Base-by-base conservation (phyloP, 2,113 vertebrate species). In the Nothoprocta perdicaria region DNA sequence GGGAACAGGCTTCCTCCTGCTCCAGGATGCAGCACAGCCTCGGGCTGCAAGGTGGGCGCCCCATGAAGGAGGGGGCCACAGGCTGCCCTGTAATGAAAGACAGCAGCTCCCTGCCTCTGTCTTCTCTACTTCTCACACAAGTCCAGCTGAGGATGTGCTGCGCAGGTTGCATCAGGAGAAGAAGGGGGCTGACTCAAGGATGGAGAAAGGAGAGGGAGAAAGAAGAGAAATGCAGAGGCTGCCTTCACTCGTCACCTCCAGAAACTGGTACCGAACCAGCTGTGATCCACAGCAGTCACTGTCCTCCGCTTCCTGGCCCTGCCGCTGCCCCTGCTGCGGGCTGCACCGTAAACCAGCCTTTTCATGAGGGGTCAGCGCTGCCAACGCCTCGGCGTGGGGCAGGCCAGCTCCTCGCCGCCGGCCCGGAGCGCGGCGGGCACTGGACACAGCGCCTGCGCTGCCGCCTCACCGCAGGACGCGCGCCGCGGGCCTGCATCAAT, bases 21-120 rank as follows among this genome's bases (percentile, higher is more conserved):
- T 14, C n/a, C 1, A 2, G 66, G 21, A 24, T 12, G 12, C 0
- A 0, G 43, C 45, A n/a, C 53, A 60, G 45, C 46, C 66, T 19
- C 18, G 40, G 31, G 29, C 12, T 7, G 22, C 73, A 22, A 27
- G 3, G 29, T 48, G 27, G 53, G 53, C 53, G 9, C 53, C 23
- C 14, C 53, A 29, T 9, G 52, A 27, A 53, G 52, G 13, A 15
- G 53, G 53, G 26, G 9, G 29, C 5, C 15, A 7, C 14, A 16
- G 27, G 53, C 53, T 57, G 27, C 9, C 2, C 29, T 15, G 27
- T 55, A 29, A 17, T 27, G 14, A 31, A 31, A 57, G 53, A 31
- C 53, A 57, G 53, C 8, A 57, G 53, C 8, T 31, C 27, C 53
- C 53, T 57, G 27, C 53, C 53, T 17, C 53, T 10, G 27, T 29